Conservation (phyloP, 2,797 vertebrate genomes). For the Otolemur crassicaudatus region DNA sequence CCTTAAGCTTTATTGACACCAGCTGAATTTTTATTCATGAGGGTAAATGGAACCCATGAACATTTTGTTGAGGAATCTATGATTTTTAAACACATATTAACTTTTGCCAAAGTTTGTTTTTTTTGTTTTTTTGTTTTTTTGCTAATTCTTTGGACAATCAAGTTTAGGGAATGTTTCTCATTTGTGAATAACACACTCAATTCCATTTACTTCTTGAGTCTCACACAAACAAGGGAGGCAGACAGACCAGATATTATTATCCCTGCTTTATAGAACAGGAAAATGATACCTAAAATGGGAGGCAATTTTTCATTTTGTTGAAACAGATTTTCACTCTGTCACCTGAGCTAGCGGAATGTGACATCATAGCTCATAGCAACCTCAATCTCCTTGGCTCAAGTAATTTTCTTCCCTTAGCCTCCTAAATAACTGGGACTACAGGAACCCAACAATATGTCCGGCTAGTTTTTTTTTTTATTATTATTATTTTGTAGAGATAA, state of each 20-base stretch:
- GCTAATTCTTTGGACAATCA: background rate
- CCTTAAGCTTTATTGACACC: background rate
- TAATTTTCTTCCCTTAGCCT: too few relatives aligned
- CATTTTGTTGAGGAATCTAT: background rate
- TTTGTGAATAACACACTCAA: background rate
- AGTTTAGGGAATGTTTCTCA: background rate
- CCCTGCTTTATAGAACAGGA: background rate
- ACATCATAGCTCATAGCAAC: too few relatives aligned
- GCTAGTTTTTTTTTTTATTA: too few relatives aligned
- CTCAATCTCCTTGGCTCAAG: too few relatives aligned
- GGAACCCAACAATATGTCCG: too few relatives aligned
- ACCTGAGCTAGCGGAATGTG: too few relatives aligned
- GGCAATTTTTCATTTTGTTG: background rate
- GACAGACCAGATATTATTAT: background rate
- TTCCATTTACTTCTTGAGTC: background rate
- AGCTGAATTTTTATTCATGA: background rate
- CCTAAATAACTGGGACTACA: too few relatives aligned
- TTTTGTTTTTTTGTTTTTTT: background rate
- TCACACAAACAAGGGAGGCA: background rate
- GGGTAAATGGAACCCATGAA: background rate
- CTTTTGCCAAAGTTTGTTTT: background rate
- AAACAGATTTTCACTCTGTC: too few relatives aligned
- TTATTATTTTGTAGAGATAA: too few relatives aligned
- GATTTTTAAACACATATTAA: background rate
- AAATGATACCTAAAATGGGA: background rate